These are phyloP conservation scores for Passer domesticus DNA, from an alignment of 2,113 vertebrate genomes.

Conservation along the genomic window DNA sequence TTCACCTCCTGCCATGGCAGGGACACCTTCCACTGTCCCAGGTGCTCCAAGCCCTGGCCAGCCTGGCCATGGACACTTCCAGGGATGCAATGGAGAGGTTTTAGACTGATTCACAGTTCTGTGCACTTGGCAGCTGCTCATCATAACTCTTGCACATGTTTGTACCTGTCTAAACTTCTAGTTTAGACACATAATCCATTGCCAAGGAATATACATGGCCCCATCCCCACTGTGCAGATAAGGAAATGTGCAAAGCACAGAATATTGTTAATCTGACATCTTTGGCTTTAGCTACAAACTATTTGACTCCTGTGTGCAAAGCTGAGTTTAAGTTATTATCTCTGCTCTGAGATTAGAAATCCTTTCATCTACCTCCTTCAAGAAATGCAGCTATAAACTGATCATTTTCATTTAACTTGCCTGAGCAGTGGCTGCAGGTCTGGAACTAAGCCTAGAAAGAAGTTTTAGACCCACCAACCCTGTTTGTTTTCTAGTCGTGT, in stretches of 20 bases:
- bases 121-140: neutral
- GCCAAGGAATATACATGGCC: neutral
- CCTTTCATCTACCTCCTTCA: neutral
- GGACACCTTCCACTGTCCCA: neutral
- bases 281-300: constrained; percentile 16
- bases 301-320: neutral
- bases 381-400: neutral
- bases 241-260: neutral
- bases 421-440: neutral
- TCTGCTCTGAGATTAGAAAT: neutral
- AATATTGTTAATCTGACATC: neutral
- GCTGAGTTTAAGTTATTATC: neutral
- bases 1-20: neutral
- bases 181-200: neutral
- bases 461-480: neutral
- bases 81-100: neutral
- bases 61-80: neutral
- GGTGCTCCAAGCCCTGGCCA: neutral
- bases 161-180: neutral
- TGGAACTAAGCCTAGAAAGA: neutral
- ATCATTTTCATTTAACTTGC: neutral
- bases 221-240: neutral
- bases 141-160: neutral
- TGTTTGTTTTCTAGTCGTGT: neutral
- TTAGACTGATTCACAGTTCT: neutral